Evolutionary conservation across 2,797 vertebrate genomes (phyloP).

Genomic region (Rousettus madagascariensis): DNA sequence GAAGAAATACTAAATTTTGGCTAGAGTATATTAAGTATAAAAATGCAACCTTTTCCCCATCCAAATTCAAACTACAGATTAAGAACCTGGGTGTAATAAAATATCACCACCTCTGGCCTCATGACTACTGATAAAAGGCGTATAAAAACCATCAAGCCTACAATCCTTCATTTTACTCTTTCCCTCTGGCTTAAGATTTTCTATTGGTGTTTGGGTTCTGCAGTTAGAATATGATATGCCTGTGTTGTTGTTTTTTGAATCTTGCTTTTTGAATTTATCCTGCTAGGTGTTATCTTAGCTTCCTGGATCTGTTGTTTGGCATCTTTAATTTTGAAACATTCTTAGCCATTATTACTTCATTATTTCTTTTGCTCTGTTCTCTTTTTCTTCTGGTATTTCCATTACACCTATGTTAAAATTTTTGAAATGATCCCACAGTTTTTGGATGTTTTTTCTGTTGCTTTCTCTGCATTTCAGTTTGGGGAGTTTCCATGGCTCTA

Average conservation of each 20-base stretch:
- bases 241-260: not conserved
- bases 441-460: not conserved
- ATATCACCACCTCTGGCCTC: not conserved
- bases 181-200: not conserved
- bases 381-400: not conserved
- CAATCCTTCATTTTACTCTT: not conserved
- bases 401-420: not conserved
- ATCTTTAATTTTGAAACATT: conserved; percentile 8
- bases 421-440: not conserved
- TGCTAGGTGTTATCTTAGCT: not conserved
- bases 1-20: conserved; percentile 1
- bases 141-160: not conserved
- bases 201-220: not conserved
- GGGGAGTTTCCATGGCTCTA: not conserved
- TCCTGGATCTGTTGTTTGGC: not conserved
- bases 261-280: not conserved
- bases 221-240: not conserved
- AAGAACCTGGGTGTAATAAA: not conserved
- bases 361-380: not conserved
- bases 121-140: not conserved
- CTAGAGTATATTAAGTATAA: not conserved
- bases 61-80: not conserved
- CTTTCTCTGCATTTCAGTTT: conserved; percentile 11
- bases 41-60: not conserved
- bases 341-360: not conserved